These are phyloP conservation scores for Orthosia cruda DNA, from an alignment of 2,888 invertebrate genomes.

Conservation along the genomic window DNA sequence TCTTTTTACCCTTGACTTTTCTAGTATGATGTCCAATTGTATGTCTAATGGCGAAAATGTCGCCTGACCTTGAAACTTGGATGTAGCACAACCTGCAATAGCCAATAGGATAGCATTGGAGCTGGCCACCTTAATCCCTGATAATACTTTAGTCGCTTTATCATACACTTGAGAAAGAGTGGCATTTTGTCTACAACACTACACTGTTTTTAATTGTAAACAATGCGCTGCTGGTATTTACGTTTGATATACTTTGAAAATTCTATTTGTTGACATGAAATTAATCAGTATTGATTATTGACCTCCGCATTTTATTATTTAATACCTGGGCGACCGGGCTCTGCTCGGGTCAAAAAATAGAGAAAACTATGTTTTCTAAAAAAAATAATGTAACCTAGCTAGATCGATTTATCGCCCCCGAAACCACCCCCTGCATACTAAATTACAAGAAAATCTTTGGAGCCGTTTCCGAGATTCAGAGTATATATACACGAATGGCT, in stretches of 20 bases:
- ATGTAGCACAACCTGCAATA: neutral
- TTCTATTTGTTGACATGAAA: constrained; percentile 8
- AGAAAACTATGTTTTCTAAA: no score
- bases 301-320: constrained; percentile 21
- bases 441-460: no score
- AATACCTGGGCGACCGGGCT: no score
- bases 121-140: neutral
- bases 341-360: no score
- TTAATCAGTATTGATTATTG: constrained; percentile 3
- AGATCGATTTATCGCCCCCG: no score
- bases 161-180: neutral
- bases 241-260: neutral
- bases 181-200: neutral
- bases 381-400: no score
- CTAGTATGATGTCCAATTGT: constrained; percentile 12
- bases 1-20: constrained; percentile 38
- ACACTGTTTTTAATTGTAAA: neutral
- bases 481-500: no score
- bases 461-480: no score
- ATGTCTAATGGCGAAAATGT: no score
- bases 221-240: neutral
- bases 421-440: no score
- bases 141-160: constrained; percentile 30
- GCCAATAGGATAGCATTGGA: neutral
- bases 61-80: constrained; percentile 11